A percentile compares a stretch with the other conserved stretches of the same genome.
These are phyloP conservation scores for Meiosimyza decipiens DNA, from an alignment of 2,888 invertebrate genomes.

Conservation along the genomic window DNA sequence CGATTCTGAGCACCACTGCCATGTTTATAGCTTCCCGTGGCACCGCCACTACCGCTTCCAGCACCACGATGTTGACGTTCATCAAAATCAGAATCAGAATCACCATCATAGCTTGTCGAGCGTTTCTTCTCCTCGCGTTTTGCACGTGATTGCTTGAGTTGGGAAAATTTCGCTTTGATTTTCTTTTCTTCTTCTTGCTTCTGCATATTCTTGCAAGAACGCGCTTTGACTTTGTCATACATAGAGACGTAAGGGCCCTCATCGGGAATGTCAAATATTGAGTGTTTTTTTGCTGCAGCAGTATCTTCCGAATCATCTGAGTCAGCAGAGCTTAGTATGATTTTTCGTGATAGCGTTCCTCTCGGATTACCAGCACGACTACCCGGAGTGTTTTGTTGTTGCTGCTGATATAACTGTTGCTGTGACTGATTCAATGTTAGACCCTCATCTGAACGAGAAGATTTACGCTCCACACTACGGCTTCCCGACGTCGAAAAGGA, in stretches of 20 bases:
- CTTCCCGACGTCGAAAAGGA: slow-evolving; percentile 7
- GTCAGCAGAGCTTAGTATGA: slow-evolving; percentile 73
- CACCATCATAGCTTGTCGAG: slow-evolving; percentile 89
- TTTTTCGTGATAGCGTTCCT: slow-evolving; percentile 53
- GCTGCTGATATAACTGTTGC: slow-evolving; percentile 46
- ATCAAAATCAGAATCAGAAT: slow-evolving; percentile 77
- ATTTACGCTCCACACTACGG: slow-evolving; percentile 56
- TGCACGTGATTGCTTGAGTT: slow-evolving; percentile 86
- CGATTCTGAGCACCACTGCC: slow-evolving; percentile 40
- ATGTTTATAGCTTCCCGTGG: slow-evolving; percentile 46
- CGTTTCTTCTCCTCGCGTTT: slow-evolving; percentile 90
- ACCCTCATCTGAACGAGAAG: slow-evolving; percentile 55
- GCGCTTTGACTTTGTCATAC: slow-evolving; percentile 97
- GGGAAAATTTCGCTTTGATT: slow-evolving; percentile 89
- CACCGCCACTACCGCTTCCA: slow-evolving; percentile 53
- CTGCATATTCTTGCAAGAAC: slow-evolving; percentile 93
- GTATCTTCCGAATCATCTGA: slow-evolving; percentile 72
- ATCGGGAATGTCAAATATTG: slow-evolving; percentile 89
- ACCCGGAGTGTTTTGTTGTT: slow-evolving; percentile 41
- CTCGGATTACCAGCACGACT: slow-evolving; percentile 40
- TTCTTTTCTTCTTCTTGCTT: slow-evolving; percentile 92
- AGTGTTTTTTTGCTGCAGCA: slow-evolving; percentile 78
- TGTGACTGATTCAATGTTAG: slow-evolving; percentile 36
- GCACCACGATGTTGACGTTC: slow-evolving; percentile 52
- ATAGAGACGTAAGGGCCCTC: slow-evolving; percentile 91